These are phyloP conservation scores for Macrochelys suwanniensis DNA, from an alignment of 2,797 vertebrate genomes.

Conservation along the genomic window DNA sequence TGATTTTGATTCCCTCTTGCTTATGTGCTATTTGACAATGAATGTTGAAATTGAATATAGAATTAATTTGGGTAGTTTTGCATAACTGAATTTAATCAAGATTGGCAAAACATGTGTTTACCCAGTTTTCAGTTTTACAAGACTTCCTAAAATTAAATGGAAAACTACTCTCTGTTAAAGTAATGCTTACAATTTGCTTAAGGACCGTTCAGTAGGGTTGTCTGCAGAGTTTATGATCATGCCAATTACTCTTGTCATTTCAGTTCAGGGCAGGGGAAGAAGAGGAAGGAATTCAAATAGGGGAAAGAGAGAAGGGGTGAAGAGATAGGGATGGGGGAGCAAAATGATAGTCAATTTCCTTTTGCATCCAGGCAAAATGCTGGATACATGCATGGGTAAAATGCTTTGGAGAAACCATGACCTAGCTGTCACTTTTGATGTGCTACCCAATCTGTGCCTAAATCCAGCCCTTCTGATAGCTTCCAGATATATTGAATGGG, in stretches of 20 bases:
- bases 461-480: neutral
- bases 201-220: neutral
- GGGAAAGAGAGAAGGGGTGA: neutral
- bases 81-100: neutral
- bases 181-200: conserved; percentile 9
- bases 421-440: neutral
- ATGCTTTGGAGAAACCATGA: neutral
- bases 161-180: neutral
- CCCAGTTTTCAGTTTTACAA: conserved; percentile 13
- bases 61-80: neutral
- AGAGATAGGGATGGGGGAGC: neutral
- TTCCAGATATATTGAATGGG: neutral
- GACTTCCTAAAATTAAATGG: neutral
- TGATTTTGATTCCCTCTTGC: conserved; percentile 12
- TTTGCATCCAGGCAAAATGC: neutral
- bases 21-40: conserved; percentile 28
- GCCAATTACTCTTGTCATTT: conserved; percentile 38
- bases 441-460: neutral
- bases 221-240: neutral
- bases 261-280: conserved; percentile 2
- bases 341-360: neutral
- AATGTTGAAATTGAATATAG: neutral
- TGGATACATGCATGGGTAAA: neutral
- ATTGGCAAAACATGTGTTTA: conserved; percentile 28
- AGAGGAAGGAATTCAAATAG: neutral